A percentile compares a stretch with the other conserved stretches of the same genome.
Conservation (phyloP, 53 echinoderm and acorn worm species). For the Holothuria scabra region DNA sequence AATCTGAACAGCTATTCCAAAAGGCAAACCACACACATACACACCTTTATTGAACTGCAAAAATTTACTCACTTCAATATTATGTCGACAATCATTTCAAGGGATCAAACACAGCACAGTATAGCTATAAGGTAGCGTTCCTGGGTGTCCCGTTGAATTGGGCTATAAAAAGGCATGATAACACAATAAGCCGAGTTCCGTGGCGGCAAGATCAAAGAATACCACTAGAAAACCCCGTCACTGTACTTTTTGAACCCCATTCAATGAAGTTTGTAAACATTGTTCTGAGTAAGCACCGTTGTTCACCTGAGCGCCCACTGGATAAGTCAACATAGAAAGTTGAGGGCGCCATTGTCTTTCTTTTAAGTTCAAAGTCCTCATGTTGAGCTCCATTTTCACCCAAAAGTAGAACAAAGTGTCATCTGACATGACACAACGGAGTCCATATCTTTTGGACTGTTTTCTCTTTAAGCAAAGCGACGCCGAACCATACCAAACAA, state of each 20-base stretch:
- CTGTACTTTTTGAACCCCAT: conserved; percentile 38
- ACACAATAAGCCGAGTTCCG: conserved; percentile 26
- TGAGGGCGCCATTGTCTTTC: no score
- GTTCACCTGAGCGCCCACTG: conserved; percentile 26
- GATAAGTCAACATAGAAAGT: no score
- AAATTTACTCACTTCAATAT: conserved; percentile 37
- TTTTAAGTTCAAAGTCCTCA: no score
- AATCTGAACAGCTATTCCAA: background rate
- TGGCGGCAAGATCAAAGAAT: conserved; percentile 37
- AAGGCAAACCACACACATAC: conserved; percentile 10
- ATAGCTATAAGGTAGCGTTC: conserved; percentile 11
- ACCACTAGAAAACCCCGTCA: background rate
- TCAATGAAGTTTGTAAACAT: conserved; percentile 37
- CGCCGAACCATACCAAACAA: no score
- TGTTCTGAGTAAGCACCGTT: conserved; percentile 29
- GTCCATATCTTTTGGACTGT: no score
- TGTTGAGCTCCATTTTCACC: no score
- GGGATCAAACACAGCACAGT: conserved; percentile 30
- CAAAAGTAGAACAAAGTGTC: no score
- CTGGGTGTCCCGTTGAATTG: conserved; percentile 25
- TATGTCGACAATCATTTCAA: conserved; percentile 17
- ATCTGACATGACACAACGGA: no score
- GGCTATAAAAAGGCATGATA: conserved; percentile 30
- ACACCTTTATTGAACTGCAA: conserved; percentile 29
- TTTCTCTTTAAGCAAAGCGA: no score